Conservation (phyloP, 1,140 invertebrate genomes). For the Cylas formicarius region DNA sequence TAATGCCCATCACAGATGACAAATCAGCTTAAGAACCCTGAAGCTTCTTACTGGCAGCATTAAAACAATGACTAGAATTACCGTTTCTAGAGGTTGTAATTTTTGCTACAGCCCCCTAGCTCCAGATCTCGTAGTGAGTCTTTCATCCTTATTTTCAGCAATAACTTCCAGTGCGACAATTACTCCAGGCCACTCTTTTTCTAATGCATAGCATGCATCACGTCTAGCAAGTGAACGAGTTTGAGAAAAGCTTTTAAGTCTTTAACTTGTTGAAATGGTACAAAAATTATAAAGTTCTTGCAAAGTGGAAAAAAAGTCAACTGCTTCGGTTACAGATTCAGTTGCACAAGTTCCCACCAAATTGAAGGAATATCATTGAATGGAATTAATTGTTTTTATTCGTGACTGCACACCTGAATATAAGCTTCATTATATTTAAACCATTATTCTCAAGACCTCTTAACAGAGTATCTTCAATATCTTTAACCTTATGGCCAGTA, state of each 20-base stretch:
- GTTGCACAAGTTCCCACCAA: too few species aligned
- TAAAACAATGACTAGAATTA: constrained; percentile 13
- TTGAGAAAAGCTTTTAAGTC: constrained; percentile 4
- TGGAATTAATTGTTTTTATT: too few species aligned
- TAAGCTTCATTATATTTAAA: constrained; percentile 25
- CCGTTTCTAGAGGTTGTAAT: constrained; percentile 12
- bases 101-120: constrained; percentile 2
- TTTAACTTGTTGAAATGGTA: constrained; percentile 19
- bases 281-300: constrained; percentile 18
- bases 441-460: too few species aligned
- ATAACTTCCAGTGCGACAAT: constrained; percentile 9
- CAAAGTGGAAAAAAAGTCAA: constrained; percentile 16
- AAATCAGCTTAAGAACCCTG: constrained; percentile 4
- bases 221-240: constrained; percentile 8
- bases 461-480: constrained; percentile 19
- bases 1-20: constrained; percentile 15
- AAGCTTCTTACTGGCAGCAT: constrained; percentile 8
- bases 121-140: constrained; percentile 8
- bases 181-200: constrained; percentile 14
- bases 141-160: constrained; percentile 9
- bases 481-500: constrained; percentile 30
- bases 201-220: constrained; percentile 12
- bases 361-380: too few species aligned
- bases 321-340: too few species aligned
- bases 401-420: too few species aligned